These are phyloP conservation scores for Thera obeliscata DNA, from an alignment of 2,888 invertebrate species.

Conservation along the genomic window DNA sequence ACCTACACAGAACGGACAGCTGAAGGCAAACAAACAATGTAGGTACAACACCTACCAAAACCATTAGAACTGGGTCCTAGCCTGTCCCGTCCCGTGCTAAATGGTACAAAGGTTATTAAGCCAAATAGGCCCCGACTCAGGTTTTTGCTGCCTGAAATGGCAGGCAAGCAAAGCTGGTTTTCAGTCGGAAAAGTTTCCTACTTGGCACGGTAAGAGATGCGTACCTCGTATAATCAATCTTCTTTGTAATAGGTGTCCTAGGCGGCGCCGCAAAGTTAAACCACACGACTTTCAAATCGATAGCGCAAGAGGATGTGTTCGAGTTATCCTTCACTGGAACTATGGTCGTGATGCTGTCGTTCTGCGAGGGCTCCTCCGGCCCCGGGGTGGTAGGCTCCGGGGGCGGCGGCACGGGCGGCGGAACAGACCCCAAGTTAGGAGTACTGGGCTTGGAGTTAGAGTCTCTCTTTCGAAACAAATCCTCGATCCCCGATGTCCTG, in stretches of 20 bases:
- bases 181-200: neutral
- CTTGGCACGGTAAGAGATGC: neutral
- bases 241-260: conserved; percentile 95
- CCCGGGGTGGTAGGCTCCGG: conserved; percentile 68
- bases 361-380: conserved; percentile 69
- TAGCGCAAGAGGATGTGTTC: conserved; percentile 93
- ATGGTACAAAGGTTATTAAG: too few species aligned
- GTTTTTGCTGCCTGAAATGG: too few species aligned
- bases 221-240: conserved; percentile 96
- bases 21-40: too few species aligned
- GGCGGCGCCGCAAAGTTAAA: conserved; percentile 99
- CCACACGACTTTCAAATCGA: conserved; percentile 96
- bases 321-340: conserved; percentile 86
- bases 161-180: too few species aligned
- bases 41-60: too few species aligned
- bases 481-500: conserved; percentile 75
- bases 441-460: conserved; percentile 85
- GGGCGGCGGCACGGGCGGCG: conserved; percentile 62
- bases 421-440: conserved; percentile 79
- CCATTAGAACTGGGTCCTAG: too few species aligned
- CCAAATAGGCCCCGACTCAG: too few species aligned
- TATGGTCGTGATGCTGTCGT: conserved; percentile 68
- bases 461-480: conserved; percentile 80
- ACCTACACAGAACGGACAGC: too few species aligned
- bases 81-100: too few species aligned